These are phyloP conservation scores for Cecidostiba fungosa DNA, from an alignment of 2,888 invertebrate genomes.

Conservation along the genomic window DNA sequence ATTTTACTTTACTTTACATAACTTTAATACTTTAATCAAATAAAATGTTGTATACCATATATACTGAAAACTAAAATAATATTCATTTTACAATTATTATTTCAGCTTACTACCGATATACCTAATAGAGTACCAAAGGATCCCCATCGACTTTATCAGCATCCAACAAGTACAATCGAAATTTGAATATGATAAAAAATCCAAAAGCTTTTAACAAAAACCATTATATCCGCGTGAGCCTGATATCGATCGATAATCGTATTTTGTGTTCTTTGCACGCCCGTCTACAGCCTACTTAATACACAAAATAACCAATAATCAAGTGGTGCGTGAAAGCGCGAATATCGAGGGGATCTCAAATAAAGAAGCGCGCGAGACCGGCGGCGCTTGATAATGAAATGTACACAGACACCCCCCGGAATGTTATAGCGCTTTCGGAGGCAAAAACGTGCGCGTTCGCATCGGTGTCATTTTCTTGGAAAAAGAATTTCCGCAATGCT, in stretches of 20 bases:
- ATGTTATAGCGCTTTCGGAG: not conserved
- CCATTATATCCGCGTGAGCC: not conserved
- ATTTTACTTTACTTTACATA: too few species aligned
- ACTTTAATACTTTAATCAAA: too few species aligned
- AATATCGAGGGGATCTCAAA: conserved; percentile 54
- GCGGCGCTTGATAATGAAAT: conserved; percentile 45
- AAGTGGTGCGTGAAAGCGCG: not conserved
- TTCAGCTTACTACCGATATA: too few species aligned
- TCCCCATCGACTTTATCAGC: too few species aligned
- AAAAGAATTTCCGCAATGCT: not conserved
- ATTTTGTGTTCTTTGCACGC: conserved; percentile 13
- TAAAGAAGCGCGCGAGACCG: conserved; percentile 28
- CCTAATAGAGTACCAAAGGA: too few species aligned
- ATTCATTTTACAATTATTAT: too few species aligned
- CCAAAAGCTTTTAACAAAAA: too few species aligned
- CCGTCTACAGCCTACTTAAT: conserved; percentile 32
- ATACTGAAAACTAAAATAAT: too few species aligned
- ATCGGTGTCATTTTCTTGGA: not conserved
- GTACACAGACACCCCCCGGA: conserved; percentile 32
- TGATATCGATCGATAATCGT: conserved; percentile 32
- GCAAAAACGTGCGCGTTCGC: too few species aligned
- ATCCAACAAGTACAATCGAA: too few species aligned
- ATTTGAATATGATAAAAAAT: too few species aligned
- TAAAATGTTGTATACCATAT: too few species aligned
- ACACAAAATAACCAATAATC: conserved; percentile 48